phyloP scores from a whole-genome alignment of 2,888 invertebrate genomes.

The Sphaerophoria taeniata region DNA sequence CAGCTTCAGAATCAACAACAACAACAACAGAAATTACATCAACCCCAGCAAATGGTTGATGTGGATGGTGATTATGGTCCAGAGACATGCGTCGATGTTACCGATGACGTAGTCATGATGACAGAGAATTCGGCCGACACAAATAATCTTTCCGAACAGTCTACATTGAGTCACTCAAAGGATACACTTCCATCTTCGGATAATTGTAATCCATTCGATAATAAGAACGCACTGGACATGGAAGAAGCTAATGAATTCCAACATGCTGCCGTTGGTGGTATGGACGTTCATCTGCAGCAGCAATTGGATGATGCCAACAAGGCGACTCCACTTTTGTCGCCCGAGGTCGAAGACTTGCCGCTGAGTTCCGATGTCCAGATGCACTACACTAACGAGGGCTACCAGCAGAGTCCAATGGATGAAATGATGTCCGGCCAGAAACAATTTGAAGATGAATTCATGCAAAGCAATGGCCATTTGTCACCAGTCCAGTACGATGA shows the following conservation, averaged over 20 bases:
- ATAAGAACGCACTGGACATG: constrained; percentile 63
- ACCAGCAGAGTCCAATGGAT: constrained; percentile 66
- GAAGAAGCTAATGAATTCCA: constrained; percentile 64
- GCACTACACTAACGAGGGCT: constrained; percentile 68
- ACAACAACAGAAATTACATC: constrained; percentile 50
- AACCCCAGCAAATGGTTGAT: constrained; percentile 81
- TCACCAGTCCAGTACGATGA: constrained; percentile 38
- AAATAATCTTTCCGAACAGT: constrained; percentile 71
- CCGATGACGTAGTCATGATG: constrained; percentile 83
- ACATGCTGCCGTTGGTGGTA: constrained; percentile 47
- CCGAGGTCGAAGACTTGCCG: constrained; percentile 68
- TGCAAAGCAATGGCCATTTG: constrained; percentile 63
- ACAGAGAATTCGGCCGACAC: constrained; percentile 75
- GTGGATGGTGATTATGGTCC: constrained; percentile 88
- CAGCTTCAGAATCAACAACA: constrained; percentile 26
- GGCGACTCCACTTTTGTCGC: constrained; percentile 68
- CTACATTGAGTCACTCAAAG: constrained; percentile 75
- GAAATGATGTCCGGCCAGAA: constrained; percentile 56
- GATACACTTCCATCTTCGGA: constrained; percentile 75
- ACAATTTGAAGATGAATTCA: constrained; percentile 56
- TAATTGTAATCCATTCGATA: constrained; percentile 75
- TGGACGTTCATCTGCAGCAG: constrained; percentile 50
- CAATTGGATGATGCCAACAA: constrained; percentile 66
- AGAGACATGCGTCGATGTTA: constrained; percentile 89
- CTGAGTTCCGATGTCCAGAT: constrained; percentile 58